Evolutionary conservation across 2,113 vertebrate species (phyloP).

Genomic region (Cyphomyrus plagiostoma): DNA sequence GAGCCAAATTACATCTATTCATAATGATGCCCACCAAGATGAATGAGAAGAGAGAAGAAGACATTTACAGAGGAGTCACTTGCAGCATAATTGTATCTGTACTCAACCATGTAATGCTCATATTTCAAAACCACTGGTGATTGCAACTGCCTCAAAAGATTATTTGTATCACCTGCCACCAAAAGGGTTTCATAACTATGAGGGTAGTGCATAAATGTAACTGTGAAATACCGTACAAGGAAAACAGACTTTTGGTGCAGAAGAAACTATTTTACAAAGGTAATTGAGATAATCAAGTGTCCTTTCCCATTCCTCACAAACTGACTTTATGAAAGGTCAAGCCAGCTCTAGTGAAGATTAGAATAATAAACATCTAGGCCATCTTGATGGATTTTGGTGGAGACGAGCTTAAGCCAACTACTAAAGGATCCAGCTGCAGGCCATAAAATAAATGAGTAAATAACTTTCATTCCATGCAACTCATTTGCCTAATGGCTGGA

Average conservation of each 20-base stretch:
- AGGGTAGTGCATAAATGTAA: not conserved
- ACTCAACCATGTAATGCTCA: conserved; percentile 5
- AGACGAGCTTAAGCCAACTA: not conserved
- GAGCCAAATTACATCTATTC: not conserved
- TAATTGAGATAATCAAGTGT: not conserved
- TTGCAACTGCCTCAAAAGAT: not conserved
- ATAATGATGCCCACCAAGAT: not conserved
- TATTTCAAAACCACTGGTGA: conserved; percentile 7
- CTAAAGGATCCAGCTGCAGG: not conserved
- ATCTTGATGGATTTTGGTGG: conserved; percentile 3
- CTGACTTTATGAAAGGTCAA: conserved; percentile 3
- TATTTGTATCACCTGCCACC: not conserved
- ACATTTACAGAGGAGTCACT: not conserved
- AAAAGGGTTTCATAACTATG: not conserved
- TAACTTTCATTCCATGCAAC: not conserved
- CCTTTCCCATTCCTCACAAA: not conserved
- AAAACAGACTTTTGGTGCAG: not conserved
- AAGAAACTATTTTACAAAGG: not conserved
- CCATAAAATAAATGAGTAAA: not conserved
- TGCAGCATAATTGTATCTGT: not conserved
- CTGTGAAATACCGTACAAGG: not conserved
- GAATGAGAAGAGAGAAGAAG: not conserved
- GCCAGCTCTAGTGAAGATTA: not conserved
- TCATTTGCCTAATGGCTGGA: conserved; percentile 8
- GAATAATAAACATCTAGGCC: not conserved